Conservation (phyloP, 2,113 vertebrate genomes). For the Ophiodon elongatus region DNA sequence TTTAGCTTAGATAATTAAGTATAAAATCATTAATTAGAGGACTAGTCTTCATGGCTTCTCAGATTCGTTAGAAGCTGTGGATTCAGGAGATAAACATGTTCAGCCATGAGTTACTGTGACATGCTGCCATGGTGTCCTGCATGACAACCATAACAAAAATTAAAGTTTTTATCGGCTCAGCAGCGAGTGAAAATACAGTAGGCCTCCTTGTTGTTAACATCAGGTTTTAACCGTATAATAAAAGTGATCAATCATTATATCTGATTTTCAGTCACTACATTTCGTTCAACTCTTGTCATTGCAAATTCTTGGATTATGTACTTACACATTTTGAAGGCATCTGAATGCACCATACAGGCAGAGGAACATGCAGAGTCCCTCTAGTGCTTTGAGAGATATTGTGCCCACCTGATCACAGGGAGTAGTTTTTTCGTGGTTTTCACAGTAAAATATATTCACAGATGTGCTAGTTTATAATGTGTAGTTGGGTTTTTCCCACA, state of each 20-base stretch:
- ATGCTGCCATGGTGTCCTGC: not conserved
- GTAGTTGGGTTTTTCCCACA: not conserved
- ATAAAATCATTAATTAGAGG: not conserved
- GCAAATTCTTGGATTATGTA: too few relatives aligned
- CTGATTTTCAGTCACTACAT: not conserved
- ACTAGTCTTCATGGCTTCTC: not conserved
- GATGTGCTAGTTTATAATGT: not conserved
- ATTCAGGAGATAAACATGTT: not conserved
- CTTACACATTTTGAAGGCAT: not conserved
- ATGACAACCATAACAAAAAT: not conserved
- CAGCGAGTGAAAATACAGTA: not conserved
- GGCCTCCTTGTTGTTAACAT: not conserved
- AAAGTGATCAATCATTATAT: not conserved
- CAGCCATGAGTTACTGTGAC: not conserved
- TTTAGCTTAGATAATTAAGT: not conserved
- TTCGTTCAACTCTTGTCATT: not conserved
- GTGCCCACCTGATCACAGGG: not conserved
- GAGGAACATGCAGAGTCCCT: constrained; percentile 27
- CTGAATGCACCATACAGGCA: constrained; percentile 7
- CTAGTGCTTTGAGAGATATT: not conserved
- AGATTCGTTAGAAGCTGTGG: not conserved
- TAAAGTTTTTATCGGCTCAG: not conserved
- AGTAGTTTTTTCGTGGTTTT: not conserved
- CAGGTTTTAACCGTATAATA: not conserved
- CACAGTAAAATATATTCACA: not conserved